phyloP scores from a whole-genome alignment of 2,888 invertebrate species.

The Nezara viridula region DNA sequence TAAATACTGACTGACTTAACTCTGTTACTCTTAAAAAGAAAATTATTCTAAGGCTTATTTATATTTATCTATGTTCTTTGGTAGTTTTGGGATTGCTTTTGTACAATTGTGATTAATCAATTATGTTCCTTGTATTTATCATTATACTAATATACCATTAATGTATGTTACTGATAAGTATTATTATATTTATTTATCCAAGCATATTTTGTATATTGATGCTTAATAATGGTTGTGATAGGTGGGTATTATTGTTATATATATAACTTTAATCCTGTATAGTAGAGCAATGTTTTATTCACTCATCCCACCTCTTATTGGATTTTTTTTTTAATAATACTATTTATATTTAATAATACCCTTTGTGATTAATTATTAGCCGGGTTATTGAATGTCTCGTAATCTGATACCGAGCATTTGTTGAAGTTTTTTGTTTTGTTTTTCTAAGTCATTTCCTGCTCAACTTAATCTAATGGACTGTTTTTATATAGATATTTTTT shows the following conservation, averaged over 20 bases:
- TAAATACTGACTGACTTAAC: constrained; percentile 8
- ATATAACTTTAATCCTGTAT: neutral
- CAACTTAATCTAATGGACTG: constrained; percentile 26
- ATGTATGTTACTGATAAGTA: constrained; percentile 17
- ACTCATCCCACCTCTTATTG: neutral
- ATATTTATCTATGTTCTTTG: neutral
- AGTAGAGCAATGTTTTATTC: neutral
- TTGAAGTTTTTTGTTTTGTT: neutral
- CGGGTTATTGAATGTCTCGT: neutral
- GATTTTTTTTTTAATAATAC: neutral
- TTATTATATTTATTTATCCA: constrained; percentile 8
- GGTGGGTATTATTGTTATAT: constrained; percentile 10
- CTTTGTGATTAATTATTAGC: constrained; percentile 3
- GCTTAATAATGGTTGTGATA: constrained; percentile 35
- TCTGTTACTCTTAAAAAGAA: neutral
- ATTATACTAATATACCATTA: constrained; percentile 25
- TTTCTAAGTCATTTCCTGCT: constrained; percentile 36
- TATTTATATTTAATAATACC: neutral
- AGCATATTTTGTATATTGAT: neutral
- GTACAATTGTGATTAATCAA: constrained; percentile 15
- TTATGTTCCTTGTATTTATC: constrained; percentile 43
- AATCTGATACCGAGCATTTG: neutral
- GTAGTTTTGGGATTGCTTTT: neutral
- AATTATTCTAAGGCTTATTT: constrained; percentile 20
- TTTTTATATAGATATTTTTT: neutral